Percentiles rank a stretch among this genome's conserved stretches.
phyloP scores from a whole-genome alignment of 2,113 vertebrate genomes.

The Turdus rufiventris region DNA sequence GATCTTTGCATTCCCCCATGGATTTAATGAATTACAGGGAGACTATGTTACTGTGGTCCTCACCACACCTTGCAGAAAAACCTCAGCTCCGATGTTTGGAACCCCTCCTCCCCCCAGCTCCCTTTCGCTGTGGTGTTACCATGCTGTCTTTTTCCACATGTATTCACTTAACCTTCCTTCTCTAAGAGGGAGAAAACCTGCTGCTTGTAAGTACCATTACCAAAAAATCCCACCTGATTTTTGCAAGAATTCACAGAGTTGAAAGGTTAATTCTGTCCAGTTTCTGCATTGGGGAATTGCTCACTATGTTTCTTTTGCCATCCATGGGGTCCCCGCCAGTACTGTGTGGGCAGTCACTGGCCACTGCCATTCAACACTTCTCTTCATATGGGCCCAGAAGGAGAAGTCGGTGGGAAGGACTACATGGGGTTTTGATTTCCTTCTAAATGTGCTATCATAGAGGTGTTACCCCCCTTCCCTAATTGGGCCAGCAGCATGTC shows the following conservation, averaged over 20 bases:
- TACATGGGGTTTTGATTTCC: too few relatives aligned
- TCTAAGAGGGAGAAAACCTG: not conserved
- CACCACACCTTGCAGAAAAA: too few relatives aligned
- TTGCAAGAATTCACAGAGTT: rapidly evolving
- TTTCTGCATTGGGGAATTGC: not conserved
- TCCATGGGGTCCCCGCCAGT: rapidly evolving
- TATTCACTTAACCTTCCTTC: not conserved
- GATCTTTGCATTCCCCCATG: not conserved
- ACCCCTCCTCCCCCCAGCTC: too few relatives aligned
- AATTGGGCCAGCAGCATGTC: not conserved
- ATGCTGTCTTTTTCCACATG: not conserved
- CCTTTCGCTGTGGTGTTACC: not conserved
- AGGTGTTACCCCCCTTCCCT: not conserved
- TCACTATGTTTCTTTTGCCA: not conserved
- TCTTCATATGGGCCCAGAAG: not conserved
- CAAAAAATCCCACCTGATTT: not conserved
- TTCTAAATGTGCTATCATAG: not conserved
- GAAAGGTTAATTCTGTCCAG: not conserved
- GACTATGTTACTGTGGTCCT: not conserved
- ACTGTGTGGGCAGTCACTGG: rapidly evolving
- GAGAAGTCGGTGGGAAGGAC: not conserved
- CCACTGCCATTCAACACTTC: not conserved
- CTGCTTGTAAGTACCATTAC: not conserved
- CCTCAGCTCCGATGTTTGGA: not conserved
- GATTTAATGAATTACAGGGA: not conserved